phyloP scores from a whole-genome alignment of 2,888 invertebrate species.

The Amblyjoppa fuscipennis region DNA sequence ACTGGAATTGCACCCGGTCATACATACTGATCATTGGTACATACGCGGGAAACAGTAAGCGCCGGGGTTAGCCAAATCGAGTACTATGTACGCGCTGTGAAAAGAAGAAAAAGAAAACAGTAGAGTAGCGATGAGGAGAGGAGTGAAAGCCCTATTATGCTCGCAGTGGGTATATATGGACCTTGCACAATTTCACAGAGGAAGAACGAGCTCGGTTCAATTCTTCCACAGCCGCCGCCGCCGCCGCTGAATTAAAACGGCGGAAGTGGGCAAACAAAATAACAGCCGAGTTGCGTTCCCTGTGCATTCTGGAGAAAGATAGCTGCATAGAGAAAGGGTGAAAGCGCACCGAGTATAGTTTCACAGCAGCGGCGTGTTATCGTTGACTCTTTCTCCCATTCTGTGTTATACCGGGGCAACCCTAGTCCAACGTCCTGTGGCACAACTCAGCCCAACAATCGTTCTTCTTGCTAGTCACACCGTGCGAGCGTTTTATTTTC shows the following conservation, averaged over 20 bases:
- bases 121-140: conserved; percentile 7
- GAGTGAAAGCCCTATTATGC: conserved; percentile 14
- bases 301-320: conserved; percentile 48
- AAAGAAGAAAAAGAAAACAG: conserved; percentile 3
- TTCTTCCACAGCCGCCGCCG: conserved; percentile 44
- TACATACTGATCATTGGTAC: neutral
- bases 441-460: conserved; percentile 57
- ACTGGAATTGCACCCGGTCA: neutral
- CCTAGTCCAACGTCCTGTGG: conserved; percentile 43
- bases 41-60: conserved; percentile 17
- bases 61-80: conserved; percentile 34
- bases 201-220: conserved; percentile 46
- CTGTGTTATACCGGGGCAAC: conserved; percentile 48
- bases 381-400: conserved; percentile 61
- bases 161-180: conserved; percentile 13
- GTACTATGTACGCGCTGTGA: conserved; percentile 27
- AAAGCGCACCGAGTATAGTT: conserved; percentile 39
- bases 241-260: conserved; percentile 74
- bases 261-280: conserved; percentile 76
- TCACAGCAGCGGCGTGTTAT: conserved; percentile 55
- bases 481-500: conserved; percentile 29
- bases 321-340: conserved; percentile 25
- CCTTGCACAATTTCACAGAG: conserved; percentile 49
- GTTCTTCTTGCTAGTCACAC: conserved; percentile 46
- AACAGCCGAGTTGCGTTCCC: conserved; percentile 71